Evolutionary conservation across 2,113 vertebrate genomes (phyloP), one percentile per base, ranked within the genome.

Genomic region (Melanocharis versteri): DNA sequence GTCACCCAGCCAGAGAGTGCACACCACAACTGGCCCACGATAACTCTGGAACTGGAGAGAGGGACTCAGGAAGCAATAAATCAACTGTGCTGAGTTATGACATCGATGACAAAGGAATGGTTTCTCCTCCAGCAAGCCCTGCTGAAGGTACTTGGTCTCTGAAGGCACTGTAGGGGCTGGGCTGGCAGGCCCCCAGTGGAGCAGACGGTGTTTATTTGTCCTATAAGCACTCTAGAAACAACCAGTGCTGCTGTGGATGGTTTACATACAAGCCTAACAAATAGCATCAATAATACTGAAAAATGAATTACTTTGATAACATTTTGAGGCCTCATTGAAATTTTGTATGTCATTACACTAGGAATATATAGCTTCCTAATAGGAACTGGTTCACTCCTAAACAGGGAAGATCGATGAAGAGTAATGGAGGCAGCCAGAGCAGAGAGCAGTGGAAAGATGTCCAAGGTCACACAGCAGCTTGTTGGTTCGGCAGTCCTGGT

Each of bases 61-160:
- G 73, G 61, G 72, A 58, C 83, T 84, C 96, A 91, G 95, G 95
- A 97, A 97, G 94, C 94, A 86, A 97, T 97, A 92, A 96, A 97
- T 97, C 97, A 97, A 87, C 65, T 0, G 2, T 28, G 45, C 83
- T 91, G 79, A 94, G 92, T 95, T 97, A 96, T 96, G 96, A 97
- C 96, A 96, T 78, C 2, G 54, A 93, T 90, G 94, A 95, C 97
- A 97, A 94, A 96, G 88, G 64, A 91, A 79, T 26, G 47, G 90
- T 76, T 94, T 95, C 96, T 95, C 60, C 92, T 95, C 61, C 69
- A 76, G 56, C 68, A 72, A 83, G 73, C 58, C 51, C 53, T 91
- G 81, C 53, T 81, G 82, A 95, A 88, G 95, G 93, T 68, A 54
- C 88, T 81, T 70, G 68, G 58, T 71, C 61, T 88, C 54, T 58